Conservation (phyloP, 2,888 invertebrate genomes). For the Dorcus hopei region DNA sequence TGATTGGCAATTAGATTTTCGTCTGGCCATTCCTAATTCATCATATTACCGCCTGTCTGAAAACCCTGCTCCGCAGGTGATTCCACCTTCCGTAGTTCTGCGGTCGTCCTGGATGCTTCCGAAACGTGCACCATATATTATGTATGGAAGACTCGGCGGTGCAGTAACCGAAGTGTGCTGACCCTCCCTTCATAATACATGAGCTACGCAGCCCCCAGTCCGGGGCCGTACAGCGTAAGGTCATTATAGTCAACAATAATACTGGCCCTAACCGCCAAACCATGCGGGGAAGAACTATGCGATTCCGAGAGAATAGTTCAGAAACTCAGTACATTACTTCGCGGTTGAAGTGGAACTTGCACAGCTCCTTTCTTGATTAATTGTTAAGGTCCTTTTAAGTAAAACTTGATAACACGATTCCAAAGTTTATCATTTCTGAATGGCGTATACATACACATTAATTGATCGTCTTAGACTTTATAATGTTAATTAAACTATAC, state of each 20-base stretch:
- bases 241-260: conserved; percentile 40
- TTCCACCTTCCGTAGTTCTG: background rate
- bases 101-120: conserved; percentile 10
- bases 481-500: too few species aligned
- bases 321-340: conserved; percentile 39
- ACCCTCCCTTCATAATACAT: conserved; percentile 36
- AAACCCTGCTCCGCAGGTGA: background rate
- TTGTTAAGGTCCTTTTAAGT: conserved; percentile 13
- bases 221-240: conserved; percentile 28
- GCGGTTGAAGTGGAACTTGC: conserved; percentile 33
- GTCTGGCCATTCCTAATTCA: background rate
- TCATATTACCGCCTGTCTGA: background rate
- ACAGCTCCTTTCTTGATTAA: conserved; percentile 38
- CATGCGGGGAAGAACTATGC: conserved; percentile 39
- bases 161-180: conserved; percentile 30
- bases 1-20: conserved; percentile 1
- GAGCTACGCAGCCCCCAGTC: conserved; percentile 22
- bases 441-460: too few species aligned
- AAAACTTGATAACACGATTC: too few species aligned
- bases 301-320: conserved; percentile 39
- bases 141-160: conserved; percentile 30
- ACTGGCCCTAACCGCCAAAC: conserved; percentile 32
- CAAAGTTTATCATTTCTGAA: too few species aligned
- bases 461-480: too few species aligned
- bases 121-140: conserved; percentile 29